Evolutionary conservation across 2,113 vertebrate species (phyloP).

Genomic region (Phasianus colchicus): DNA sequence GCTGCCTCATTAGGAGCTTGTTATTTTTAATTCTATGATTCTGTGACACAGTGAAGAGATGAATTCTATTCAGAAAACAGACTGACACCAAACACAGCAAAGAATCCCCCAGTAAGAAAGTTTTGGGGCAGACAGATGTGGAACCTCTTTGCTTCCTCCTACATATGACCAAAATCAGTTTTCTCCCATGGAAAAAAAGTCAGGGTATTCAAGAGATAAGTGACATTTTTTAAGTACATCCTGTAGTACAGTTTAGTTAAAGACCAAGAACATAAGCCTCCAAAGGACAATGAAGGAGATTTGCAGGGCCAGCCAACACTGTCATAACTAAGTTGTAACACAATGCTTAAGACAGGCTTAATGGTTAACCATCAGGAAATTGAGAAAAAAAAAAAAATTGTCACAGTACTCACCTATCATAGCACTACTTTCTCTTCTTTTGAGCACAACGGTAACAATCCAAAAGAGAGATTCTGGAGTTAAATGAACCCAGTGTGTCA

Average conservation of each 20-base stretch:
- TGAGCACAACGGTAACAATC: background rate
- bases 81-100: background rate
- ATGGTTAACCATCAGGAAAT: background rate
- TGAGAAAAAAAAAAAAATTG: conserved; percentile 28
- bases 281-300: background rate
- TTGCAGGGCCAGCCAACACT: background rate
- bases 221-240: background rate
- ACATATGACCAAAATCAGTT: background rate
- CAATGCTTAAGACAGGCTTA: background rate
- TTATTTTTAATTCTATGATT: background rate
- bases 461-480: conserved; percentile 22
- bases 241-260: too few relatives aligned
- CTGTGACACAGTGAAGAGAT: background rate
- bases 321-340: background rate
- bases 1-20: background rate
- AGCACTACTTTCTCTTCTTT: background rate
- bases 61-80: background rate
- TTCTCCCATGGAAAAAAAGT: background rate
- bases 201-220: background rate
- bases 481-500: conserved; percentile 26
- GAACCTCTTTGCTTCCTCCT: background rate
- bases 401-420: background rate
- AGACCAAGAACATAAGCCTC: background rate
- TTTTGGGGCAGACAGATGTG: background rate
- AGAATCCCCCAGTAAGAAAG: background rate